Percentiles rank a stretch among this genome's conserved stretches.
phyloP scores from a whole-genome alignment of 2,888 invertebrate genomes.

The Apodemia duryi region DNA sequence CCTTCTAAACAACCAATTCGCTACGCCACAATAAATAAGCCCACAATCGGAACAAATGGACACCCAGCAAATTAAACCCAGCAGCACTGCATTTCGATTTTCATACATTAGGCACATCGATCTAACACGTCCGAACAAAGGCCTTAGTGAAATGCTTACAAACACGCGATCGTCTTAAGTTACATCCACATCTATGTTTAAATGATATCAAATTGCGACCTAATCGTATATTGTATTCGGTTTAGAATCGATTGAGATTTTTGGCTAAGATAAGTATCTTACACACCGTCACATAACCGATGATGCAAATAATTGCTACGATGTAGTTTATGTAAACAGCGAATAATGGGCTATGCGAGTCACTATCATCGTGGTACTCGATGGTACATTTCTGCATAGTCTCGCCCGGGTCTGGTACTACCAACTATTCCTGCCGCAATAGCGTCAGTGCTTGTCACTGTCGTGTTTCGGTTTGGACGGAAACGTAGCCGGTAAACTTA shows the following conservation, averaged over 20 bases:
- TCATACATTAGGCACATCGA: constrained; percentile 73
- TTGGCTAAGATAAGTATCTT: constrained; percentile 4
- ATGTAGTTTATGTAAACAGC: not conserved
- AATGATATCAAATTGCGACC: constrained; percentile 22
- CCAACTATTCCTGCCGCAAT: too few relatives aligned
- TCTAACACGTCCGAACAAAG: constrained; percentile 72
- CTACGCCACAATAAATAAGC: constrained; percentile 65
- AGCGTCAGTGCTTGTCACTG: too few relatives aligned
- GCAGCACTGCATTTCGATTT: constrained; percentile 61
- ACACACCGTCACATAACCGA: not conserved
- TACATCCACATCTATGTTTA: constrained; percentile 34
- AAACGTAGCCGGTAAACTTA: too few relatives aligned
- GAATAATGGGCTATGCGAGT: too few relatives aligned
- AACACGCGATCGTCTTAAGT: constrained; percentile 70
- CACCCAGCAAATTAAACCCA: constrained; percentile 73
- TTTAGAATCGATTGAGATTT: constrained; percentile 22
- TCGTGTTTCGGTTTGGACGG: too few relatives aligned
- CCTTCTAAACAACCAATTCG: constrained; percentile 48
- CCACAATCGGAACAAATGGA: constrained; percentile 76
- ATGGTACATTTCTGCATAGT: too few relatives aligned
- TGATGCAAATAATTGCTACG: not conserved
- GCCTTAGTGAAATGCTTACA: constrained; percentile 56
- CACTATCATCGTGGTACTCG: too few relatives aligned
- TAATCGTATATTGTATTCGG: constrained; percentile 20
- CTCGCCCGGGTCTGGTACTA: too few relatives aligned